A percentile compares a stretch with the other conserved stretches of the same genome.
Conservation (phyloP, 2,113 vertebrate genomes). For the Scartelaos histophorus region DNA sequence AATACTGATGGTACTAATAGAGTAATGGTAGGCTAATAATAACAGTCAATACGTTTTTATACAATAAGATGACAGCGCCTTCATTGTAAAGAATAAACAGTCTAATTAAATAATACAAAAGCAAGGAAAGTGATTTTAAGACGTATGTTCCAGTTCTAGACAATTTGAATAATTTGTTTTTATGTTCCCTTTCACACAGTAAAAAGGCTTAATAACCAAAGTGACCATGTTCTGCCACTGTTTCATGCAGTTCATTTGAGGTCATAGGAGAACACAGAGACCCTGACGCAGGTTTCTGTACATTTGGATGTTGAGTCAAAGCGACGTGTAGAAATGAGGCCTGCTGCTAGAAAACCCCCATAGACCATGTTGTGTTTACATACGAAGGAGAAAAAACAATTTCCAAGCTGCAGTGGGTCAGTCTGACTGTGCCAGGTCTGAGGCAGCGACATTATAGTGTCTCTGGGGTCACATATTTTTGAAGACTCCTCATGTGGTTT, state of each 20-base stretch:
- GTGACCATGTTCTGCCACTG: neutral
- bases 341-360: conserved; percentile 22
- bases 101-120: neutral
- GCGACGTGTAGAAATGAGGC: conserved; percentile 34
- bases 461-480: conserved; percentile 40
- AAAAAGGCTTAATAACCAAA: neutral
- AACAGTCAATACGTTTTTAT: neutral
- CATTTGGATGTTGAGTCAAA: neutral
- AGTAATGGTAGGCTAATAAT: neutral
- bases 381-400: conserved; percentile 37
- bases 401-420: conserved; percentile 37
- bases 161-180: too few relatives aligned
- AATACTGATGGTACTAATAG: neutral
- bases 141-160: too few relatives aligned
- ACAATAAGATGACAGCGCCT: too few relatives aligned
- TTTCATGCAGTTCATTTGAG: conserved; percentile 1
- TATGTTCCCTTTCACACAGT: too few relatives aligned
- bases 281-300: neutral
- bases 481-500: conserved; percentile 18
- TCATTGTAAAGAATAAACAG: neutral
- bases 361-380: conserved; percentile 53
- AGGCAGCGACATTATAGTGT: conserved; percentile 38
- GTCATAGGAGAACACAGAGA: neutral
- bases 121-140: too few relatives aligned
- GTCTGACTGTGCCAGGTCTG: conserved; percentile 15